Evolutionary conservation across 2,888 invertebrate genomes (phyloP).

Genomic region (Auanema sp.): DNA sequence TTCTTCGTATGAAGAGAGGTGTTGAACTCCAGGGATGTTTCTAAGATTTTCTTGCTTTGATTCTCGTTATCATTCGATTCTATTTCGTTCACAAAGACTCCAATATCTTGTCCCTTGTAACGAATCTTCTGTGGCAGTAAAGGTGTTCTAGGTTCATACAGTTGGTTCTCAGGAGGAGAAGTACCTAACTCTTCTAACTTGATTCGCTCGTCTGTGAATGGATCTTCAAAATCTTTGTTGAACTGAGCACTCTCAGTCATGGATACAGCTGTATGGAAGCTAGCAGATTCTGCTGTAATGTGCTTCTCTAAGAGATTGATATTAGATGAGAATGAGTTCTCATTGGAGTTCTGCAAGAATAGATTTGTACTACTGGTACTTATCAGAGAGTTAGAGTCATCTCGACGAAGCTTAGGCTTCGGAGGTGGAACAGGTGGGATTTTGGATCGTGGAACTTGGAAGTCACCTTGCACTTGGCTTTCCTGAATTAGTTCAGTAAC

Average conservation of each 20-base stretch:
- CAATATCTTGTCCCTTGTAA: conserved; percentile 50
- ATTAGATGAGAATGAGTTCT: conserved; percentile 15
- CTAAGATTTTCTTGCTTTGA: conserved; percentile 15
- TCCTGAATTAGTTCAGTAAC: conserved; percentile 26
- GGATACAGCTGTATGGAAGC: background rate
- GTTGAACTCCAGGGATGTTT: conserved; percentile 37
- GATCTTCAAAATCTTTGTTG: conserved; percentile 15
- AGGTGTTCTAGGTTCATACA: conserved; percentile 41
- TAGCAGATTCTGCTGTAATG: conserved; percentile 7
- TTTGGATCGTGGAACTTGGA: no score
- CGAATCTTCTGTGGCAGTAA: conserved; percentile 42
- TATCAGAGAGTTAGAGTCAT: no score
- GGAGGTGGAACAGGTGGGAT: no score
- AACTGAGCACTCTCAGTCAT: conserved; percentile 8
- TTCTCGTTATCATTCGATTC: conserved; percentile 11
- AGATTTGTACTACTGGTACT: no score
- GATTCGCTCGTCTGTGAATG: conserved; percentile 5
- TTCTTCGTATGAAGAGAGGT: conserved; percentile 28
- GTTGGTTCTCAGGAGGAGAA: background rate
- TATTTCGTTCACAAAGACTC: conserved; percentile 24
- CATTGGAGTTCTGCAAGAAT: conserved; percentile 9
- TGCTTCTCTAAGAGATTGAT: conserved; percentile 14
- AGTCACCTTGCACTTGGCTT: background rate
- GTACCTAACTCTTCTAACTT: background rate
- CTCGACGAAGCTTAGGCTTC: no score